Conservation (phyloP, 2,888 invertebrate species). For the Platycheirus rosarum region DNA sequence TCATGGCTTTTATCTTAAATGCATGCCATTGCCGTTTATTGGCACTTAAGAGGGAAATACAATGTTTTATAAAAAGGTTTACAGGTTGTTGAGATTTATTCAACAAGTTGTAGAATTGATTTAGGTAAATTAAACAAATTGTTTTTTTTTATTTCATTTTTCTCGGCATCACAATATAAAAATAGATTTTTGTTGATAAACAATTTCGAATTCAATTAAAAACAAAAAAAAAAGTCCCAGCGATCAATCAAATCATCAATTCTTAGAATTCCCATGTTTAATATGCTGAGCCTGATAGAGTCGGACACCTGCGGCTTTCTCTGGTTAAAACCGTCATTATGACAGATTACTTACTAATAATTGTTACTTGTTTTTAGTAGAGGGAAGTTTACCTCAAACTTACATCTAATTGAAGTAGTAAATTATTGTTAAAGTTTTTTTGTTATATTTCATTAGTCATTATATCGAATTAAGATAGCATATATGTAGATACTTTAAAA, state of each 20-base stretch:
- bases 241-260: slow-evolving; percentile 30
- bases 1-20: slow-evolving; percentile 41
- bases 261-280: slow-evolving; percentile 26
- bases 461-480: no score
- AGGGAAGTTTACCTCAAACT: no score
- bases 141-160: no score
- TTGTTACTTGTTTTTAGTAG: no score
- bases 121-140: no score
- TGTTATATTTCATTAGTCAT: no score
- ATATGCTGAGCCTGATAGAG: slow-evolving; percentile 3
- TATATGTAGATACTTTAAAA: no score
- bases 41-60: neutral
- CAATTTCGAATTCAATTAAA: slow-evolving; percentile 1
- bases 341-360: no score
- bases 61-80: slow-evolving; percentile 30
- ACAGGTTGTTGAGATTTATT: slow-evolving; percentile 24
- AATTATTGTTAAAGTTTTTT: no score
- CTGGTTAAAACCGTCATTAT: slow-evolving; percentile 5
- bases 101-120: neutral
- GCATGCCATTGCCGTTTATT: slow-evolving; percentile 22
- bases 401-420: no score
- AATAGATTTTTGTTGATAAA: slow-evolving; percentile 13
- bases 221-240: neutral
- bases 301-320: slow-evolving; percentile 18
- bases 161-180: slow-evolving; percentile 5